phyloP scores from a whole-genome alignment of 2,888 invertebrate species.

The Pharmacophagus antenor region DNA sequence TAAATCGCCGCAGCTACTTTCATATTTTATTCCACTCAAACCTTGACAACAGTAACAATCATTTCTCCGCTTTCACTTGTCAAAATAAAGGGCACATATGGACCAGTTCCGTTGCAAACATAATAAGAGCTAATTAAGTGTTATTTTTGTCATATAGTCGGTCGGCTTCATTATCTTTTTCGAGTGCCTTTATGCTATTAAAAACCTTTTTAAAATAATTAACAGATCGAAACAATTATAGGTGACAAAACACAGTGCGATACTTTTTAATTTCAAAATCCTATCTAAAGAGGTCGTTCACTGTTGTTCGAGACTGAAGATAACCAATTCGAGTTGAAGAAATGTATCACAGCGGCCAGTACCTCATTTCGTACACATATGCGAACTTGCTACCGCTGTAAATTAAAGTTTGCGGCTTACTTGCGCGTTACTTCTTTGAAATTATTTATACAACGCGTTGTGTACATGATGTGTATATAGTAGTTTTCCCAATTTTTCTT shows the following conservation, averaged over 20 bases:
- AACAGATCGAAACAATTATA: neutral
- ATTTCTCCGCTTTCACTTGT: constrained; percentile 28
- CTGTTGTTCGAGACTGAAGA: neutral
- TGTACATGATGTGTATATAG: too few species aligned
- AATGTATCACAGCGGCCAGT: too few species aligned
- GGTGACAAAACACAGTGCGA: neutral
- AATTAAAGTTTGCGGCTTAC: neutral
- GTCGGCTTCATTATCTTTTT: constrained; percentile 15
- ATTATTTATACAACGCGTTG: too few species aligned
- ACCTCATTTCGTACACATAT: neutral
- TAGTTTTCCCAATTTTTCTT: too few species aligned
- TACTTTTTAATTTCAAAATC: constrained; percentile 1
- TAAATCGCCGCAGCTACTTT: constrained; percentile 15
- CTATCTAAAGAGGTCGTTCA: neutral
- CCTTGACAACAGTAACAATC: constrained; percentile 22
- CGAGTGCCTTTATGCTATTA: neutral
- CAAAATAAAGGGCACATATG: constrained; percentile 23
- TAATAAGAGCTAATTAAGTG: constrained; percentile 40
- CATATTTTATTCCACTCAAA: constrained; percentile 26
- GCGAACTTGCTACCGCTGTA: neutral
- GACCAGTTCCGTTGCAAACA: constrained; percentile 27
- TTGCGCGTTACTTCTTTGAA: neutral
- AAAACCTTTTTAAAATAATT: constrained; percentile 1
- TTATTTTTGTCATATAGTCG: constrained; percentile 35
- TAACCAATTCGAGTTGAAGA: neutral